Evolutionary conservation across 2,113 vertebrate genomes (phyloP).

Genomic region (Erinaceus europaeus): DNA sequence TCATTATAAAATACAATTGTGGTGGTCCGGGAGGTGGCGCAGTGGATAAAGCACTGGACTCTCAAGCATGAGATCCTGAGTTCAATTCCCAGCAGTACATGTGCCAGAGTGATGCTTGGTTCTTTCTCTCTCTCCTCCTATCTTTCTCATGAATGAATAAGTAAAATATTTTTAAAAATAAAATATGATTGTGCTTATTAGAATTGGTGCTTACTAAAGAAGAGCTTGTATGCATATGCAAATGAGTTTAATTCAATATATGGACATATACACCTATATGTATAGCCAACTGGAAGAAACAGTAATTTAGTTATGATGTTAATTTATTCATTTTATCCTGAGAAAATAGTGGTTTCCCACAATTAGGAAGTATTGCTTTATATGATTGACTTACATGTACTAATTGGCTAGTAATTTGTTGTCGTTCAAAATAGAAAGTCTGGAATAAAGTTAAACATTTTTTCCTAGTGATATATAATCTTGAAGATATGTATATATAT

Average conservation of each 20-base stretch:
- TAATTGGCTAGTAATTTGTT: conserved; percentile 28
- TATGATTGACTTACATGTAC: conserved; percentile 30
- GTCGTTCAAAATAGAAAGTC: conserved; percentile 5
- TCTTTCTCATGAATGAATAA: too few relatives aligned
- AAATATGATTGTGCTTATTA: too few relatives aligned
- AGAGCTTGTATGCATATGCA: conserved; percentile 23
- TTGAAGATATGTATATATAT: background rate
- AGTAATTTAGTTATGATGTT: conserved; percentile 26
- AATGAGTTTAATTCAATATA: conserved; percentile 11
- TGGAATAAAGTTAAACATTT: background rate
- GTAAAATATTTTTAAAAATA: too few relatives aligned
- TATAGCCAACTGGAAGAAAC: background rate
- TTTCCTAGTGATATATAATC: conserved; percentile 20
- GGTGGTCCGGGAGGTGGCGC: too few relatives aligned
- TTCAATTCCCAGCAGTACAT: too few relatives aligned
- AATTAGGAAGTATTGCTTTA: conserved; percentile 48
- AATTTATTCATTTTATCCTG: background rate
- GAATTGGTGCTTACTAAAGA: conserved; percentile 1
- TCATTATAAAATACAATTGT: too few relatives aligned
- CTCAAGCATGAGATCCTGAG: too few relatives aligned
- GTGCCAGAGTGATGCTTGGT: too few relatives aligned
- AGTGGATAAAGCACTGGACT: too few relatives aligned
- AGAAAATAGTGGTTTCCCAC: conserved; percentile 26
- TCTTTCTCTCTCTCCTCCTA: too few relatives aligned
- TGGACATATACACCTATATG: background rate